Conservation (phyloP, 2,888 invertebrate genomes). For the Amiota mariae region DNA sequence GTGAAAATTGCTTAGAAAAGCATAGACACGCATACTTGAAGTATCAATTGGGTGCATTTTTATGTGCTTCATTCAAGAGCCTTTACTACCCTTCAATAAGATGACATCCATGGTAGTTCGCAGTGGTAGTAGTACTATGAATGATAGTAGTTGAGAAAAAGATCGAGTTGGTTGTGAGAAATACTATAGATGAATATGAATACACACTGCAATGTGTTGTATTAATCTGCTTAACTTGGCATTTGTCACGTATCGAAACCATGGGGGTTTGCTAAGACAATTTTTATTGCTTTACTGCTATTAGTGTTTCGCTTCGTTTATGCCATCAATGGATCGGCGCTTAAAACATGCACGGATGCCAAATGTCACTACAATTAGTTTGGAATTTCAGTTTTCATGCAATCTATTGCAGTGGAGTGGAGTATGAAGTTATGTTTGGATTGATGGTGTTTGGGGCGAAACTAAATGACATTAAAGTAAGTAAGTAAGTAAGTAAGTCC, state of each 20-base stretch:
- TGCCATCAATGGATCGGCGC: neutral
- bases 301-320: conserved; percentile 9
- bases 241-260: conserved; percentile 52
- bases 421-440: too few species aligned
- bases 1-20: neutral
- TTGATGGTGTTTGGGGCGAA: too few species aligned
- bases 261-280: conserved; percentile 20
- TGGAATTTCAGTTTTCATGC: conserved; percentile 24
- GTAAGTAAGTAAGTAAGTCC: too few species aligned
- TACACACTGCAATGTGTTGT: conserved; percentile 19
- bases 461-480: too few species aligned
- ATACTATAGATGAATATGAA: neutral
- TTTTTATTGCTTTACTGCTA: conserved; percentile 30
- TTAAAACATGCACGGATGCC: conserved; percentile 13
- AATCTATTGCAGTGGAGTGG: too few species aligned
- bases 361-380: conserved; percentile 37
- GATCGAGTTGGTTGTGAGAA: neutral
- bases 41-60: conserved; percentile 5
- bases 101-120: neutral
- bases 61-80: neutral
- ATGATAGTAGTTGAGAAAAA: neutral
- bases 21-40: neutral
- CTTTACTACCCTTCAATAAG: neutral
- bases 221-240: conserved; percentile 50
- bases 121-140: too few species aligned